A percentile compares a stretch with the other conserved stretches of the same genome.
Conservation (phyloP, 2,888 invertebrate genomes). For the Tiliacea citrago region DNA sequence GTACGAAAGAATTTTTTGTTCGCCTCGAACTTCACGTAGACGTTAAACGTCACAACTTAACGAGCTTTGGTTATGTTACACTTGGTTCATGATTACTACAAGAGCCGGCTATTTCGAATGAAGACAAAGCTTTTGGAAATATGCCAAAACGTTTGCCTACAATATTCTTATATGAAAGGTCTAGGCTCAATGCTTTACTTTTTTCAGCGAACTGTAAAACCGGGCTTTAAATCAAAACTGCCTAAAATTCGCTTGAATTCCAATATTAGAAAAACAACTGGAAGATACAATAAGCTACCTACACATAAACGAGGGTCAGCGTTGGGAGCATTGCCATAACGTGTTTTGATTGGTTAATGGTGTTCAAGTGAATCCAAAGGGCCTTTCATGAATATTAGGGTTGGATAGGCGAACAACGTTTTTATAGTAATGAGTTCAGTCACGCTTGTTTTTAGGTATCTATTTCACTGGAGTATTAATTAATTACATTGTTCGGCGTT, state of each 20-base stretch:
- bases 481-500: constrained; percentile 55
- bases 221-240: constrained; percentile 39
- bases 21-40: constrained; percentile 3
- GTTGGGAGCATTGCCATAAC: constrained; percentile 61
- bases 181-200: constrained; percentile 19
- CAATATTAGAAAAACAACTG: constrained; percentile 43
- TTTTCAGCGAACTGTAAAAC: constrained; percentile 7
- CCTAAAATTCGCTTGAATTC: constrained; percentile 32
- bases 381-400: constrained; percentile 67
- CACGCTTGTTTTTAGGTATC: constrained; percentile 52
- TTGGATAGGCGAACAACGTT: constrained; percentile 48
- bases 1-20: constrained; percentile 13
- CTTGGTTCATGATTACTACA: constrained; percentile 34
- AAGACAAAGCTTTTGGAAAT: constrained; percentile 46
- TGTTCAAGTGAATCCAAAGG: constrained; percentile 65
- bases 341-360: constrained; percentile 71
- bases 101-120: constrained; percentile 28
- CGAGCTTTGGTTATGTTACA: constrained; percentile 37
- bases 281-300: constrained; percentile 45
- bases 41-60: constrained; percentile 18
- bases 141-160: constrained; percentile 40
- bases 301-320: constrained; percentile 57
- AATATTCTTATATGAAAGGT: constrained; percentile 27
- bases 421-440: constrained; percentile 68
- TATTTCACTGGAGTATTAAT: constrained; percentile 49